phyloP scores from a whole-genome alignment of 2,888 invertebrate genomes.

The Scelioninae gen. 1 region DNA sequence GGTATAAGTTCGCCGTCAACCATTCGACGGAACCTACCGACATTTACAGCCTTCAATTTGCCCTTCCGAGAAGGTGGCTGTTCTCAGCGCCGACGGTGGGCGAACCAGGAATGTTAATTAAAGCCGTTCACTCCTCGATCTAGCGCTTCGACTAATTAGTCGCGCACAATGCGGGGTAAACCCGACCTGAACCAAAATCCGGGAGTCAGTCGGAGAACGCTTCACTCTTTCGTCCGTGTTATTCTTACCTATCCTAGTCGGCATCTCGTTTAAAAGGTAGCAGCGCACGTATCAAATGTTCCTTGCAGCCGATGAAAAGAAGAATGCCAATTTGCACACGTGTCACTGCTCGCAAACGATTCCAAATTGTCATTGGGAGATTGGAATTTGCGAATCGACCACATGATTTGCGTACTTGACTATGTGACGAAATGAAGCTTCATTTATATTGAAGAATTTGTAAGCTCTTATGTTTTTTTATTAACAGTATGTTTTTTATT shows the following conservation, averaged over 20 bases:
- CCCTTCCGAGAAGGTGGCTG: slow-evolving; percentile 77
- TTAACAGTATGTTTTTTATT: too few species aligned
- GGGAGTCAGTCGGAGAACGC: slow-evolving; percentile 77
- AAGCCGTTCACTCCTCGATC: slow-evolving; percentile 83
- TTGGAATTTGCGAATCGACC: slow-evolving; percentile 72
- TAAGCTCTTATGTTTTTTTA: too few species aligned
- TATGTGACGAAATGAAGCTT: too few species aligned
- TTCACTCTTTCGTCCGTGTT: slow-evolving; percentile 75
- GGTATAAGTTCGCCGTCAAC: slow-evolving; percentile 71
- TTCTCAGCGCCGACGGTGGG: slow-evolving; percentile 74
- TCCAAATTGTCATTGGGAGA: slow-evolving; percentile 72
- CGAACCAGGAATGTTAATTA: slow-evolving; percentile 84
- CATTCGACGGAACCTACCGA: slow-evolving; percentile 78
- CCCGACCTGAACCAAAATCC: slow-evolving; percentile 67
- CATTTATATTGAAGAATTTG: too few species aligned
- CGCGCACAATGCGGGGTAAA: slow-evolving; percentile 81
- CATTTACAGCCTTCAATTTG: slow-evolving; percentile 83
- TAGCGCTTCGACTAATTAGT: slow-evolving; percentile 84
- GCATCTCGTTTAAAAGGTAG: slow-evolving; percentile 77
- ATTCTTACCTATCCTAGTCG: slow-evolving; percentile 71
- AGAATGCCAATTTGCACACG: slow-evolving; percentile 79
- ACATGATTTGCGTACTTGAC: slow-evolving; percentile 57
- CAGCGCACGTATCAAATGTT: slow-evolving; percentile 78
- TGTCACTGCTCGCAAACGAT: slow-evolving; percentile 28
- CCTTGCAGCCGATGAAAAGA: slow-evolving; percentile 76